phyloP scores from a whole-genome alignment of 2,113 vertebrate species.

The Peromyscus polionotus region DNA sequence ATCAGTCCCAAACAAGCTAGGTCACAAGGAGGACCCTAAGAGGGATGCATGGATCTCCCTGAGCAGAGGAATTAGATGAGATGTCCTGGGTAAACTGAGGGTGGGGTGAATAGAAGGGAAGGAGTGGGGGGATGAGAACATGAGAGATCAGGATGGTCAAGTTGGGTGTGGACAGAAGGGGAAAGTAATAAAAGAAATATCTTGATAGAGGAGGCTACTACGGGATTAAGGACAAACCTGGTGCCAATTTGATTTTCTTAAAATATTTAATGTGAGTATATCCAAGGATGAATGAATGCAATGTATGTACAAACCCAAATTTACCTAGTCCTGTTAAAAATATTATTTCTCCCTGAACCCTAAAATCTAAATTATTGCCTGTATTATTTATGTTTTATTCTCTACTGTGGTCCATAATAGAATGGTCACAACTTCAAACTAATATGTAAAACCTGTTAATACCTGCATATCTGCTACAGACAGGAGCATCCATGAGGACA shows the following conservation, averaged over 20 bases:
- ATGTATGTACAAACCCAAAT: not conserved
- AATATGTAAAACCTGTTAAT: not conserved
- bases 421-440: not conserved
- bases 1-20: no score
- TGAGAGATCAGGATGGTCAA: no score
- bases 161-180: no score
- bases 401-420: not conserved
- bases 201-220: no score
- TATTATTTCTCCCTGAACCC: not conserved
- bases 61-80: no score
- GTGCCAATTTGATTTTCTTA: not conserved
- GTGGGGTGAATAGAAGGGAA: no score
- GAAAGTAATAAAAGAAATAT: no score
- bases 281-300: not conserved
- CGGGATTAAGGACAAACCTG: no score
- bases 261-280: accelerated
- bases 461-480: not conserved
- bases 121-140: no score
- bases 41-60: no score
- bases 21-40: no score
- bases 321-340: not conserved
- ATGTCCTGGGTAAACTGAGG: no score
- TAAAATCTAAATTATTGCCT: not conserved
- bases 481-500: not conserved
- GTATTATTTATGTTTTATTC: not conserved